Evolutionary conservation across 1,140 invertebrate species (phyloP), one percentile per base, ranked within the genome.

Genomic region (Gonatopus flavifemur): DNA sequence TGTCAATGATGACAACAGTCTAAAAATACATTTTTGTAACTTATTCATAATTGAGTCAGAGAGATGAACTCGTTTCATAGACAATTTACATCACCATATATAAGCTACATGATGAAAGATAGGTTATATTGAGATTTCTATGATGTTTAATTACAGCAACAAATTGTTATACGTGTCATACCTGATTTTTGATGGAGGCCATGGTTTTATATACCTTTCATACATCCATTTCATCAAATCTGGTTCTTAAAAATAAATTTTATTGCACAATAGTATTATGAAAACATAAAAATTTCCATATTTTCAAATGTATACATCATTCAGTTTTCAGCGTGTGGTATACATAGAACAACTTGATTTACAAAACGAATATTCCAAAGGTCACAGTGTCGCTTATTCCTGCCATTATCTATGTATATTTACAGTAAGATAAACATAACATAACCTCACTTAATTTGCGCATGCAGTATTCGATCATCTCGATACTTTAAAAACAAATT

Each of bases 41-140:
- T 5, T 16, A 28, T n/a, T 43, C 21, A 39, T 20, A 31, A 7
- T 36, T 41, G 20, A 43, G 8, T 24, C 21, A 18, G 19, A 7
- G n/a, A 8, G 3, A n/a, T 19, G 9, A 51, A 24, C 25, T 51
- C 44, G 44, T 46, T 18, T 37, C 5, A 10, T 6, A 36, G 13
- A 24, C 22, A 30, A 22, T 24, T 10, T 13, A 25, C 1, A n/a
- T n/a, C 36, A 44, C 51, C 48, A 58, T 21, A 16, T 28, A 7
- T 39, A 32, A 18, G 56, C 39, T n/a, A n/a, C 56, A 58, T 58
- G 8, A 25, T 16, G 30, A 21, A 39, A 6, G 16, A 12, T 24
- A 7, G 20, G 6, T 16, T 40, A 28, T 33, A 22, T 44, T 49
- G 41, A 47, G 8, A 25, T 31, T 16, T 41, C 38, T 28, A 42